Conservation (phyloP, 2,113 vertebrate species). For the Acanthisitta chloris region DNA sequence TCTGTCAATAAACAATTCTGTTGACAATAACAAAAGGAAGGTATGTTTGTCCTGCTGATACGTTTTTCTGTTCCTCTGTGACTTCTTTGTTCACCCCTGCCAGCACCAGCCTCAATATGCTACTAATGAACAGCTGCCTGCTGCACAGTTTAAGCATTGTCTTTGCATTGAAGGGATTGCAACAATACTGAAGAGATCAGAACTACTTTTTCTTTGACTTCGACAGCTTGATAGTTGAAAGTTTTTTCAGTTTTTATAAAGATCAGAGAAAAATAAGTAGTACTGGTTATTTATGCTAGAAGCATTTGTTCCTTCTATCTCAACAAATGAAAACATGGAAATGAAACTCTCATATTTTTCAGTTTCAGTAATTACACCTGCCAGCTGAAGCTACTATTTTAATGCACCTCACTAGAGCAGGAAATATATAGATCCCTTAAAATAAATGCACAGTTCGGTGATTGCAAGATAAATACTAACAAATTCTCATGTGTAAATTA, state of each 20-base stretch:
- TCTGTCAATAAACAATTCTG: not conserved
- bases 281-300: not conserved
- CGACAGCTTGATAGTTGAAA: not conserved
- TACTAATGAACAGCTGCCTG: not conserved
- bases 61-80: not conserved
- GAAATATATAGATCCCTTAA: not conserved
- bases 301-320: not conserved
- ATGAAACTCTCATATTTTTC: not conserved
- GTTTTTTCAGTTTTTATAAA: not conserved
- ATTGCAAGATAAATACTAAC: not conserved
- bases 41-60: not conserved
- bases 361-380: not conserved
- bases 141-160: not conserved
- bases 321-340: not conserved
- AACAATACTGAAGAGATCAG: not conserved
- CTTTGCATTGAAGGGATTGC: not conserved
- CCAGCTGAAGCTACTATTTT: not conserved
- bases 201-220: not conserved
- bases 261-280: not conserved
- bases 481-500: slow-evolving; percentile 15
- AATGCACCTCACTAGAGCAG: not conserved
- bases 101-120: not conserved
- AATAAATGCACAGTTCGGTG: not conserved
- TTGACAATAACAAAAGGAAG: not conserved
- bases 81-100: rapidly evolving